These are phyloP conservation scores for Propithecus perrieri DNA, from an alignment of 2,797 vertebrate genomes.

Conservation along the genomic window DNA sequence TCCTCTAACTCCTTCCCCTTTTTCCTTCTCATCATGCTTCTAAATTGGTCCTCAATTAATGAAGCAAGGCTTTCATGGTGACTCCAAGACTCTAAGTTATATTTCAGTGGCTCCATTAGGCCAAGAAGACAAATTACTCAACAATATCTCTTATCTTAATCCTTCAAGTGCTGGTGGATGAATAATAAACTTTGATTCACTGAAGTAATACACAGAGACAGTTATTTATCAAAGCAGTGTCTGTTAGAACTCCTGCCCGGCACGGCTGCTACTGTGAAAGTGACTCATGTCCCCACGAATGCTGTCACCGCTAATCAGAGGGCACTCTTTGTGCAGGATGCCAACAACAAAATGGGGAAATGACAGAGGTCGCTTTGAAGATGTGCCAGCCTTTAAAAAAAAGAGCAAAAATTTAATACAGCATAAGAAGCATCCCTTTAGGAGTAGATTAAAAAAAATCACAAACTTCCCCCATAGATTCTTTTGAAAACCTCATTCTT, in stretches of 20 bases:
- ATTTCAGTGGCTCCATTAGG: conserved; percentile 22
- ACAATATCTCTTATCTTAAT: conserved; percentile 47
- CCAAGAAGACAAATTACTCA: conserved; percentile 24
- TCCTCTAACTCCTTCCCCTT: not conserved
- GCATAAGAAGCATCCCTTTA: not conserved
- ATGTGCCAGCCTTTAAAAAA: not conserved
- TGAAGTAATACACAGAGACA: conserved; percentile 11
- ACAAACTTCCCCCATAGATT: not conserved
- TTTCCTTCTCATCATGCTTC: not conserved
- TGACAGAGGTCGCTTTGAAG: conserved; percentile 2
- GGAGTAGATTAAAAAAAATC: not conserved
- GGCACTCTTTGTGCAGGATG: not conserved
- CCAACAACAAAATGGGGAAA: not conserved
- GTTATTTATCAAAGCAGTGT: conserved; percentile 45
- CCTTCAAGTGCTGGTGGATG: conserved; percentile 21
- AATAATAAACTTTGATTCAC: conserved; percentile 46
- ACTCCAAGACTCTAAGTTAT: not conserved
- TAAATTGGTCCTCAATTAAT: conserved; percentile 31
- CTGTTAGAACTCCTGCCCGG: not conserved
- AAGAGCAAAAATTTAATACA: not conserved
- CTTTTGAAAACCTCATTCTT: not conserved
- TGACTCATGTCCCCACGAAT: not conserved
- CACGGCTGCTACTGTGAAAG: not conserved
- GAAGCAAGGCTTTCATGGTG: not conserved
- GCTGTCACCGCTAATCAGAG: not conserved